Evolutionary conservation across 1,140 invertebrate species (phyloP).

Genomic region (Andrena cerasifolii): DNA sequence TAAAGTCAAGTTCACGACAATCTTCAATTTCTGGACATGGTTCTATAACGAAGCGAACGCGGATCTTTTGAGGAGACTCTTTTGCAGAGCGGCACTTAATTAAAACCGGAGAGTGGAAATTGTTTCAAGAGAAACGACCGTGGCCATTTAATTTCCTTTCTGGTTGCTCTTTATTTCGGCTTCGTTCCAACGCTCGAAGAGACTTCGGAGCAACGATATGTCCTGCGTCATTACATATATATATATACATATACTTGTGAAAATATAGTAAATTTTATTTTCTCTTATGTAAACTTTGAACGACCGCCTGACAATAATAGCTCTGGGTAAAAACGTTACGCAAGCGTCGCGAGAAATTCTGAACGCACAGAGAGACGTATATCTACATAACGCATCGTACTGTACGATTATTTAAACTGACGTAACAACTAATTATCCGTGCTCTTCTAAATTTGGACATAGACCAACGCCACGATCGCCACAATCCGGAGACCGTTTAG

Average conservation of each 20-base stretch:
- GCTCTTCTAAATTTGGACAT: slow-evolving; percentile 19
- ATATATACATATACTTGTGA: not conserved
- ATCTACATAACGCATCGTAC: not conserved
- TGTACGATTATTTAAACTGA: not conserved
- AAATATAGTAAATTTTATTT: slow-evolving; percentile 11
- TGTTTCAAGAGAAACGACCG: no score
- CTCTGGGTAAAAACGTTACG: slow-evolving; percentile 44
- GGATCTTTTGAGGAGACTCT: no score
- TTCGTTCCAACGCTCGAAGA: not conserved
- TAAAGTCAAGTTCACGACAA: no score
- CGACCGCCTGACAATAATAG: slow-evolving; percentile 55
- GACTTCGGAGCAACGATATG: not conserved
- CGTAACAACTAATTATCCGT: slow-evolving; percentile 20
- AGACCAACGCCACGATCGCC: not conserved
- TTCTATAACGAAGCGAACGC: no score
- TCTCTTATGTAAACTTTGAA: slow-evolving; percentile 32
- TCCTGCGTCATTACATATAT: not conserved
- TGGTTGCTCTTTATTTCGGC: not conserved
- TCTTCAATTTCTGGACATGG: no score
- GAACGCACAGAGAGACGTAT: slow-evolving; percentile 35
- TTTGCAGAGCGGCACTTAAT: slow-evolving; percentile 8
- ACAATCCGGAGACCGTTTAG: not conserved
- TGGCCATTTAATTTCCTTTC: not conserved
- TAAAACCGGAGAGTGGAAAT: not conserved
- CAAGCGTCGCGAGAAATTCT: slow-evolving; percentile 37